Evolutionary conservation across 2,888 invertebrate genomes (phyloP).

Genomic region (Sminthurinus aureus): DNA sequence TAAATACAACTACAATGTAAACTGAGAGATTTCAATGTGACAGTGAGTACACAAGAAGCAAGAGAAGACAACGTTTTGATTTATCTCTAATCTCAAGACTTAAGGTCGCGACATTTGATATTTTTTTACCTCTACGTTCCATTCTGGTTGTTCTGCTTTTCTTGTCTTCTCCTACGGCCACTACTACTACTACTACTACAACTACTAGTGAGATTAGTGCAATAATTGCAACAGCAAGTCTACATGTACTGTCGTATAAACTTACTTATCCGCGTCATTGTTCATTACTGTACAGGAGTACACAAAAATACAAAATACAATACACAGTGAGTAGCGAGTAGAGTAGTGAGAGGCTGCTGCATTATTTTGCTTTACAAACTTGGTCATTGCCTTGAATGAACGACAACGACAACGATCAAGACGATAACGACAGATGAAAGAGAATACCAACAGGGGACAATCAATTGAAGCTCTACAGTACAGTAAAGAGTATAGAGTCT

Average conservation of each 20-base stretch:
- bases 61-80: background rate
- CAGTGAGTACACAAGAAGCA: background rate
- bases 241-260: too few species aligned
- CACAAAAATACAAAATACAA: background rate
- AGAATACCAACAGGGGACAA: background rate
- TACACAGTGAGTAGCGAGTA: background rate
- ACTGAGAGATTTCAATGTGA: background rate
- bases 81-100: background rate
- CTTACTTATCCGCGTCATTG: background rate
- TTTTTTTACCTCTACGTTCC: background rate
- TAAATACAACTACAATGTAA: background rate
- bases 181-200: too few species aligned
- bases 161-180: background rate
- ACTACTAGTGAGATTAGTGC: too few species aligned
- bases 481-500: too few species aligned
- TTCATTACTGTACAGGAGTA: background rate
- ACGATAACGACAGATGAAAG: constrained; percentile 10
- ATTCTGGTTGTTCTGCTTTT: constrained; percentile 3
- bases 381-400: constrained; percentile 17
- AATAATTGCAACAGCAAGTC: background rate
- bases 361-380: constrained; percentile 2
- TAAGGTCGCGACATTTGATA: background rate
- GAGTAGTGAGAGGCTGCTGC: background rate
- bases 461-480: background rate
- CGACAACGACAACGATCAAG: constrained; percentile 12